Evolutionary conservation across 2,113 vertebrate species (phyloP).

Genomic region (Phocoena sinus): DNA sequence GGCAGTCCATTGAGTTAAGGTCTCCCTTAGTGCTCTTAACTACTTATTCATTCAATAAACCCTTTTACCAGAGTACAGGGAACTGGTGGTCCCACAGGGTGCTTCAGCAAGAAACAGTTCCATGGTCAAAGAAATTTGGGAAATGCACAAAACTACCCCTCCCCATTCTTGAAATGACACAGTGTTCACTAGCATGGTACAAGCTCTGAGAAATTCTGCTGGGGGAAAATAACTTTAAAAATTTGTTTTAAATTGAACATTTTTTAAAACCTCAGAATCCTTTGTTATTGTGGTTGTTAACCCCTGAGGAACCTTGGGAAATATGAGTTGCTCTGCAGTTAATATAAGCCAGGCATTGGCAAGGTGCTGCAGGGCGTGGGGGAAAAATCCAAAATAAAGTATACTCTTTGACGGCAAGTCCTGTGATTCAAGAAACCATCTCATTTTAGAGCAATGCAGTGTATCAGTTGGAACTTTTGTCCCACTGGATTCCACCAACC

Average conservation of each 20-base stretch:
- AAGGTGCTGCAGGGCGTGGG: not conserved
- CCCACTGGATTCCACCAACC: not conserved
- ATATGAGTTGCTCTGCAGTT: not conserved
- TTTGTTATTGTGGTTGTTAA: not conserved
- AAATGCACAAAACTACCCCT: not conserved
- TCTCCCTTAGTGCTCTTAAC: not conserved
- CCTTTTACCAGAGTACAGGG: not conserved
- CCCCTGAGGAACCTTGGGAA: not conserved
- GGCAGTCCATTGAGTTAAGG: not conserved
- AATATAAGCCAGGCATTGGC: not conserved
- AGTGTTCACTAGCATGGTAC: not conserved
- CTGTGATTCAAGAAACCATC: not conserved
- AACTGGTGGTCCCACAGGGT: not conserved
- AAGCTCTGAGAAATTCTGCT: not conserved
- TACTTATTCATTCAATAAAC: not conserved
- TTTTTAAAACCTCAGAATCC: not conserved
- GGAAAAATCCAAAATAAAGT: not conserved
- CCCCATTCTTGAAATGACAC: not conserved
- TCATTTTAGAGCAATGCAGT: not conserved
- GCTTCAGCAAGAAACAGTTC: not conserved
- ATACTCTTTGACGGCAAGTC: not conserved
- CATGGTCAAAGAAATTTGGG: not conserved
- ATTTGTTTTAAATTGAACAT: not conserved
- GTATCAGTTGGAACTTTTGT: not conserved
- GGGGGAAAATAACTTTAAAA: not conserved